A percentile compares a stretch with the other conserved stretches of the same genome.
Evolutionary conservation across 1,140 invertebrate species (phyloP).

Genomic region (Micrasema minimum): DNA sequence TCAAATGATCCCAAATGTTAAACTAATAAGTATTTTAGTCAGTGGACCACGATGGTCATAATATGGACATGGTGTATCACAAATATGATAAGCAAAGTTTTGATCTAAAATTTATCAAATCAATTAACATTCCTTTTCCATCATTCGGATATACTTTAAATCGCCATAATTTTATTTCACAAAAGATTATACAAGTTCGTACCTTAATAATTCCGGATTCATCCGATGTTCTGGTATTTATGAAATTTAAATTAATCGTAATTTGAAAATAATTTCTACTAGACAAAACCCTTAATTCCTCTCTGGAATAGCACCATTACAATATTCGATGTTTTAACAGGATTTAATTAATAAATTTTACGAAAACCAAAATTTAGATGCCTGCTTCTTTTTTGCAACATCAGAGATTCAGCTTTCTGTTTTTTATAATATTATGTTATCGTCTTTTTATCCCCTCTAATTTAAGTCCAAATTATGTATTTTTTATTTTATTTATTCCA

Average conservation of each 20-base stretch:
- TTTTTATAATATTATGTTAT: too few species aligned
- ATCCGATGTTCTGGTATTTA: background rate
- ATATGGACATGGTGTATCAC: too few species aligned
- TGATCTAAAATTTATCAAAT: conserved; percentile 31
- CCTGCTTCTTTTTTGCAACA: too few species aligned
- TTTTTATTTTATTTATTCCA: too few species aligned
- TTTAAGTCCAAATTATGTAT: too few species aligned
- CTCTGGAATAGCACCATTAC: background rate
- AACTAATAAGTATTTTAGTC: too few species aligned
- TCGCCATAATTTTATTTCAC: conserved; percentile 20
- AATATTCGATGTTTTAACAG: conserved; percentile 1
- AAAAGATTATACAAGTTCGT: conserved; percentile 3
- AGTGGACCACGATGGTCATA: background rate
- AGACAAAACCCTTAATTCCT: too few species aligned
- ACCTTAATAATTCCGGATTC: background rate
- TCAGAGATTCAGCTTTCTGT: too few species aligned
- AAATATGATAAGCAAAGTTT: background rate
- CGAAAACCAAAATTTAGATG: too few species aligned
- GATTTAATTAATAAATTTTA: too few species aligned
- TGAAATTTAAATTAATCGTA: conserved; percentile 1
- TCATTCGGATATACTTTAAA: conserved; percentile 4
- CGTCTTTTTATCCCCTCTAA: too few species aligned
- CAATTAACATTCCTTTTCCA: conserved; percentile 28
- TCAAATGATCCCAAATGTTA: too few species aligned
- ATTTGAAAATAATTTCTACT: background rate